phyloP scores from a whole-genome alignment of 2,113 vertebrate genomes.

The Sturnira hondurensis region DNA sequence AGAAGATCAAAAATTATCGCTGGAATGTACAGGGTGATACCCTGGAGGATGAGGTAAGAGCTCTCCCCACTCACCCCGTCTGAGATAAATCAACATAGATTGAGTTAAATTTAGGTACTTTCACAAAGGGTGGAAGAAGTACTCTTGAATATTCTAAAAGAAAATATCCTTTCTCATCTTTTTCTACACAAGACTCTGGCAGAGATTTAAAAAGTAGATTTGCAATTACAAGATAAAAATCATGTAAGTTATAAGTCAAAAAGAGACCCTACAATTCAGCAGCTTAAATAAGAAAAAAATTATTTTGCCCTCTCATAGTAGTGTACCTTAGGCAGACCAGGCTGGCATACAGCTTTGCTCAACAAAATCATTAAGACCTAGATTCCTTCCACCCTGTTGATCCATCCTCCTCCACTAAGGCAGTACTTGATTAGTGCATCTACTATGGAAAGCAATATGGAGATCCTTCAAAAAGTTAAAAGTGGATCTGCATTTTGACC shows the following conservation, averaged over 20 bases:
- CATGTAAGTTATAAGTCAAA: not conserved
- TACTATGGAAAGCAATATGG: too few relatives aligned
- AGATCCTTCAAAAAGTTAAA: too few relatives aligned
- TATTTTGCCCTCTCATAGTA: not conserved
- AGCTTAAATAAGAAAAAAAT: not conserved
- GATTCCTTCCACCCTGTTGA: not conserved
- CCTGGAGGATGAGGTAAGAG: not conserved
- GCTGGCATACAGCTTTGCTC: not conserved
- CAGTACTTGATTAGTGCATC: not conserved
- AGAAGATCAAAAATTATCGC: conserved; percentile 19
- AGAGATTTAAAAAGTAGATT: not conserved
- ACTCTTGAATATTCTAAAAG: not conserved
- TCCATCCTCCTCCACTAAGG: not conserved
- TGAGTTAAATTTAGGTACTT: not conserved
- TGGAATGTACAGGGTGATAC: not conserved
- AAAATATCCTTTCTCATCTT: not conserved
- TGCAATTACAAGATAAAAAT: not conserved
- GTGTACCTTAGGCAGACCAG: not conserved
- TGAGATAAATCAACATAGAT: not conserved
- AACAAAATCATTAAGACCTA: not conserved
- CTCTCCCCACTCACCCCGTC: not conserved
- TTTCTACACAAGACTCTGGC: not conserved
- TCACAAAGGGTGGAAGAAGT: not conserved
- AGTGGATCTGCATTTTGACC: too few relatives aligned
- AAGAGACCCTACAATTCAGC: not conserved